Evolutionary conservation across 1,140 invertebrate genomes (phyloP).

Genomic region (Mya arenaria): DNA sequence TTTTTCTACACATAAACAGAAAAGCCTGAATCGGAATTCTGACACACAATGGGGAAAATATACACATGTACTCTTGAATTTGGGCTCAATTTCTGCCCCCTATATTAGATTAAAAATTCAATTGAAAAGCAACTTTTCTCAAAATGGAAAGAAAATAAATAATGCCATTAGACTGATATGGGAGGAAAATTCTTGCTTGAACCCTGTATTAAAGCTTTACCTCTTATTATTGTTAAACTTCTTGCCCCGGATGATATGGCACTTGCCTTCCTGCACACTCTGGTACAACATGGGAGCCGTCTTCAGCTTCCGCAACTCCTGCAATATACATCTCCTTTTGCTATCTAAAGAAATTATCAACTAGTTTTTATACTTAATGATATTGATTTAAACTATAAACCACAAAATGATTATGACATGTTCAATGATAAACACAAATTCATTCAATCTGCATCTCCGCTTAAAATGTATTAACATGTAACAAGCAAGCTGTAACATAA

Average conservation of each 20-base stretch:
- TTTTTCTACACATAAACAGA: no score
- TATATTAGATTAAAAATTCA: no score
- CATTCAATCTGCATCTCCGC: background rate
- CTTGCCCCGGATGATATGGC: conserved; percentile 91
- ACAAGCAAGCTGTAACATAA: background rate
- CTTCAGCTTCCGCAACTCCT: conserved; percentile 91
- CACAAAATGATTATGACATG: background rate
- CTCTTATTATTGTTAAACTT: conserved; percentile 85
- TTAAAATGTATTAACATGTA: background rate
- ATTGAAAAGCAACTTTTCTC: no score
- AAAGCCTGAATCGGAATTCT: no score
- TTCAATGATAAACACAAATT: background rate
- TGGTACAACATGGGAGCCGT: conserved; percentile 94
- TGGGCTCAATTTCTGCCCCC: no score
- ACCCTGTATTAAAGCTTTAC: background rate
- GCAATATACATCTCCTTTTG: conserved; percentile 28
- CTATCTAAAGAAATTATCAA: background rate
- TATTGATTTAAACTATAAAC: background rate
- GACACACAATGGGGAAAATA: no score
- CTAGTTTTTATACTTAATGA: background rate
- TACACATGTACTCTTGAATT: no score
- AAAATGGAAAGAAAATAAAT: no score
- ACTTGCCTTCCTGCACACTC: conserved; percentile 88
- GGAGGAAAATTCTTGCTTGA: no score
- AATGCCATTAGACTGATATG: no score